These are phyloP conservation scores for Pediacus dermestoides DNA, from an alignment of 2,888 invertebrate genomes.

Conservation along the genomic window DNA sequence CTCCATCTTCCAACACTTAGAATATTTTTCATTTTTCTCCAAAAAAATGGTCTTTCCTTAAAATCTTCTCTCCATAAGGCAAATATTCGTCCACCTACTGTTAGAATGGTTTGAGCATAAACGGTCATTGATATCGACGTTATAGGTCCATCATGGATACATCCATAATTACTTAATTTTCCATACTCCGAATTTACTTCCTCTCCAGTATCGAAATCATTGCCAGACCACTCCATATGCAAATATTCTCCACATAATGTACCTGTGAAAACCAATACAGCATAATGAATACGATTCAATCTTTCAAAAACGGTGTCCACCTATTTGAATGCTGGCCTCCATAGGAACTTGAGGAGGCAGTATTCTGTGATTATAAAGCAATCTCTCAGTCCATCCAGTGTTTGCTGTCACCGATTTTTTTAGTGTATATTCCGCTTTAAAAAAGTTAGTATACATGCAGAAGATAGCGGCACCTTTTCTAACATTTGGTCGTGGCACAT, in stretches of 20 bases:
- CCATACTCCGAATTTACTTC: constrained; percentile 62
- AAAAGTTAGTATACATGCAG: no score
- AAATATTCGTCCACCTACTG: constrained; percentile 44
- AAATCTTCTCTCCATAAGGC: constrained; percentile 55
- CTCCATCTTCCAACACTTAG: no score
- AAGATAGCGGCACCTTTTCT: no score
- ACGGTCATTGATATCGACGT: constrained; percentile 18
- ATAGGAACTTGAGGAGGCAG: no score
- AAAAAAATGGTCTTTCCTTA: constrained; percentile 59
- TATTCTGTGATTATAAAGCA: no score
- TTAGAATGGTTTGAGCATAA: constrained; percentile 17
- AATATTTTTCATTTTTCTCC: no score
- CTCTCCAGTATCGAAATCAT: constrained; percentile 61
- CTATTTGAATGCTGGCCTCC: constrained; percentile 59
- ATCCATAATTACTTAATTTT: constrained; percentile 42
- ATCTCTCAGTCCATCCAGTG: no score
- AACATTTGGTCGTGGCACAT: constrained; percentile 50
- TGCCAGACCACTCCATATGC: constrained; percentile 63
- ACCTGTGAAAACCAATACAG: no score
- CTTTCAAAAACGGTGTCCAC: constrained; percentile 66
- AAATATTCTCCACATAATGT: constrained; percentile 38
- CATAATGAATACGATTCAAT: no score
- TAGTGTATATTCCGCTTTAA: no score
- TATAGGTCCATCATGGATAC: constrained; percentile 70
- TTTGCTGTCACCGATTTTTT: no score